Evolutionary conservation across 2,113 vertebrate species (phyloP), one percentile per base, ranked within the genome.

Genomic region (Hippocampus guttulatus): DNA sequence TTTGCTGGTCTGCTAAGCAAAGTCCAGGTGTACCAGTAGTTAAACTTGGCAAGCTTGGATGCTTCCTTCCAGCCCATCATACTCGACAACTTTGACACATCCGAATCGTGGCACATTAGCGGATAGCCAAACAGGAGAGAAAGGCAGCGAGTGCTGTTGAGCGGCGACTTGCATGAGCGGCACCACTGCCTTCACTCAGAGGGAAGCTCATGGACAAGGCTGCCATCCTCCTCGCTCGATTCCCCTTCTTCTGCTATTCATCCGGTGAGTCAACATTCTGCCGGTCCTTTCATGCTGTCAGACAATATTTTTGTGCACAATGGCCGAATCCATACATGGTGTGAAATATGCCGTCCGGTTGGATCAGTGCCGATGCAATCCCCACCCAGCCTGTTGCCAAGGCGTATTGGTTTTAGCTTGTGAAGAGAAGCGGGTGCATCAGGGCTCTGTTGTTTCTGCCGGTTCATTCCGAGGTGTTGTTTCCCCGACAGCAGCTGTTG

Each of bases 261-360:
- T 77, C 70, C 23, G 85, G 85, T 87, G 81, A 85, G 83, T 83
- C 54, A 21, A 74, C 68, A 30, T 25, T 52, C 73, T 69, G 9
- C 23, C 40, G 21, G 14, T 68, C 57, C 38, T 40, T 65, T 30
- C 16, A 33, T 66, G 12, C 23, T 65, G 51, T 73, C 57, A 7
- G 8, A 49, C 14, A 0, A 45, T 14, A 45, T 18, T 14, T 23
- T 67, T 69, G 41, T 63, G 12, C 7, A 18, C 49, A 23, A 6
- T 23, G 23, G 9, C 52, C 4, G n/a, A n/a, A 58, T 58, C 25
- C 55, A 15, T 58, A 68, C 64, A 74, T 47, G 25, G 49, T 68
- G 41, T 70, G 55, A 69, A 74, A 74, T 71, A 27, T 61, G 74
- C 55, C 14, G 15, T 55, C 41, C 51, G 68, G 60, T 30, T 43